phyloP scores from a whole-genome alignment of 2,888 invertebrate genomes.

The Plagiodera versicolora region DNA sequence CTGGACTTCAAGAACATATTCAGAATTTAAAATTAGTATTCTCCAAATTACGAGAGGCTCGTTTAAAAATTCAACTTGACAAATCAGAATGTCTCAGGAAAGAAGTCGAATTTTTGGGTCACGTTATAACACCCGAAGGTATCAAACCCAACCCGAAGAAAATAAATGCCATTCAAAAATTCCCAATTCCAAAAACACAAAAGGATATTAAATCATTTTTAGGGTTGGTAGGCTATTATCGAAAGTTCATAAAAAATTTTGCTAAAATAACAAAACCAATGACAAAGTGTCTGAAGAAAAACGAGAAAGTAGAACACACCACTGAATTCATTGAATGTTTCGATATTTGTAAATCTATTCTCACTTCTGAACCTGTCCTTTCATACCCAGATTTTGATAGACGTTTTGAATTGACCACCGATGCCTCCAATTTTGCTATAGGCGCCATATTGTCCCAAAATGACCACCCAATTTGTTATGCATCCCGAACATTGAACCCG shows the following conservation, averaged over 20 bases:
- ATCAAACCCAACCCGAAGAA: slow-evolving; percentile 32
- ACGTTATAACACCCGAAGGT: slow-evolving; percentile 20
- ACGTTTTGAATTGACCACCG: slow-evolving; percentile 13
- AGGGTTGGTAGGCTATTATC: slow-evolving; percentile 30
- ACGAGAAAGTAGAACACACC: slow-evolving; percentile 20
- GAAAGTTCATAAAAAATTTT: slow-evolving; percentile 30
- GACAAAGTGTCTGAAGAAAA: slow-evolving; percentile 27
- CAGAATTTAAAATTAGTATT: slow-evolving; percentile 9
- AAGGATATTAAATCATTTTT: slow-evolving; percentile 32
- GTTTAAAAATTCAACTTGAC: slow-evolving; percentile 28
- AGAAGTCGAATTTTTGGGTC: slow-evolving; percentile 27
- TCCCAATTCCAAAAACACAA: slow-evolving; percentile 27
- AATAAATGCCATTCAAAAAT: slow-evolving; percentile 28
- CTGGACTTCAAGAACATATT: slow-evolving; percentile 41
- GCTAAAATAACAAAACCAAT: slow-evolving; percentile 31
- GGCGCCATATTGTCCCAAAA: slow-evolving; percentile 15
- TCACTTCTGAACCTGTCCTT: slow-evolving; percentile 5
- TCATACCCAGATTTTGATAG: slow-evolving; percentile 12
- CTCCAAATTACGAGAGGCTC: slow-evolving; percentile 2
- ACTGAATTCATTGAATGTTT: slow-evolving; percentile 6
- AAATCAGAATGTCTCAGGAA: slow-evolving; percentile 27
- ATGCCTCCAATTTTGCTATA: slow-evolving; percentile 17
- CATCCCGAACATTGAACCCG: slow-evolving; percentile 17
- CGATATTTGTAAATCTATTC: slow-evolving; percentile 10
- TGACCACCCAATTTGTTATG: slow-evolving; percentile 13